Evolutionary conservation across 2,888 invertebrate genomes (phyloP).

Genomic region (Tubiluchus corallicola): DNA sequence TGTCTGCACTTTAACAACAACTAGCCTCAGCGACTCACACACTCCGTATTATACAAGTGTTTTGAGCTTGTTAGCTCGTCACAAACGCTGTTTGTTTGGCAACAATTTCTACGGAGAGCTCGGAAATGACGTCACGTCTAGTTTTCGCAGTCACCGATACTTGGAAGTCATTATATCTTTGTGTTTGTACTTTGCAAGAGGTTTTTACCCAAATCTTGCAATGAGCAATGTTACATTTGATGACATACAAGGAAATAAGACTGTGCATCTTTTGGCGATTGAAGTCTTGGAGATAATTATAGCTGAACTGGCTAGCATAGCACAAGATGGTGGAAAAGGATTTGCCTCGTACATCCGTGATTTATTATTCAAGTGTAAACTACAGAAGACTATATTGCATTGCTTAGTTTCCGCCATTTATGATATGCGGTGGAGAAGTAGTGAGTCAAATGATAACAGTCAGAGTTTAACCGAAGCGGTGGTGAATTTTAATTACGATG

Average conservation of each 20-base stretch:
- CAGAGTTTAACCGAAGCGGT: conserved; percentile 52
- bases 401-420: conserved; percentile 56
- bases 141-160: conserved; percentile 56
- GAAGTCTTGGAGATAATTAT: conserved; percentile 37
- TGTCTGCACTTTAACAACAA: conserved; percentile 53
- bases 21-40: conserved; percentile 40
- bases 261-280: conserved; percentile 53
- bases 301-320: conserved; percentile 47
- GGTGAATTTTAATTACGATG: conserved; percentile 51
- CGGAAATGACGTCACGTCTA: conserved; percentile 41
- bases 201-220: conserved; percentile 53
- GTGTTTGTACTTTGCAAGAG: conserved; percentile 58
- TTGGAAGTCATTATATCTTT: conserved; percentile 51
- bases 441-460: no score
- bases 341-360: conserved; percentile 57
- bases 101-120: conserved; percentile 32
- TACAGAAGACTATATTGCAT: conserved; percentile 63
- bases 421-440: conserved; percentile 25
- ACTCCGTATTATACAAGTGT: conserved; percentile 19
- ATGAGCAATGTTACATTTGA: conserved; percentile 43
- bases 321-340: conserved; percentile 53
- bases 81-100: conserved; percentile 57
- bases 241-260: conserved; percentile 51
- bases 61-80: conserved; percentile 41
- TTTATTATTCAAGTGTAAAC: conserved; percentile 48